phyloP scores from a whole-genome alignment of 2,888 invertebrate species.

The Pterostichus niger region DNA sequence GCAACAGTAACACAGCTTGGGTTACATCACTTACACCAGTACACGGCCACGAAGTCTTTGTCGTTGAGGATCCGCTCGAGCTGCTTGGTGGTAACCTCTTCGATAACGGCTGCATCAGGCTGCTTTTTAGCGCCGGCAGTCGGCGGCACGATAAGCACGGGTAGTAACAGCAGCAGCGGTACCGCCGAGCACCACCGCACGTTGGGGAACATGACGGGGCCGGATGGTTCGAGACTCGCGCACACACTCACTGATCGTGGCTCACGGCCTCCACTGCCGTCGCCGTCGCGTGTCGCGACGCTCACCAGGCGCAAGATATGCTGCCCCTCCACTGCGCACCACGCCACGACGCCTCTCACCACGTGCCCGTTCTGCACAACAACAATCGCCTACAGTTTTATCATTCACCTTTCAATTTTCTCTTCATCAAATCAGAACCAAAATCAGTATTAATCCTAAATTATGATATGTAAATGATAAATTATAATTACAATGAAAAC shows the following conservation, averaged over 20 bases:
- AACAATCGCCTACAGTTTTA: too few species aligned
- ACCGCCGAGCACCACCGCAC: conserved; percentile 73
- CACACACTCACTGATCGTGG: conserved; percentile 57
- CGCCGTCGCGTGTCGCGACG: conserved; percentile 56
- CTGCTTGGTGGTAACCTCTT: conserved; percentile 95
- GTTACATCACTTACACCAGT: conserved; percentile 92
- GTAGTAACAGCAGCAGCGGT: conserved; percentile 79
- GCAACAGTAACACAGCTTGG: conserved; percentile 7
- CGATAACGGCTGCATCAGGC: conserved; percentile 84
- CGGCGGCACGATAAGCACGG: conserved; percentile 77
- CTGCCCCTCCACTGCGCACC: not conserved
- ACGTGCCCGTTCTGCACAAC: conserved; percentile 4
- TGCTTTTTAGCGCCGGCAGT: conserved; percentile 75
- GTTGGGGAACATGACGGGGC: conserved; percentile 76
- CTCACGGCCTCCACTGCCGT: conserved; percentile 53
- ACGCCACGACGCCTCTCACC: not conserved
- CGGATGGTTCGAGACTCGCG: conserved; percentile 64
- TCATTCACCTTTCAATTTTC: too few species aligned
- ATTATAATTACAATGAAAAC: too few species aligned
- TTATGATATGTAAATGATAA: too few species aligned
- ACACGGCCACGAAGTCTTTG: conserved; percentile 96
- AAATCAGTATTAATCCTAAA: too few species aligned
- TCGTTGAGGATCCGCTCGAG: conserved; percentile 93
- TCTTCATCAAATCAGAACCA: too few species aligned
- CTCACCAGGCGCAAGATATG: conserved; percentile 7